Evolutionary conservation across 2,888 invertebrate species (phyloP).

Genomic region (Spodoptera littoralis): DNA sequence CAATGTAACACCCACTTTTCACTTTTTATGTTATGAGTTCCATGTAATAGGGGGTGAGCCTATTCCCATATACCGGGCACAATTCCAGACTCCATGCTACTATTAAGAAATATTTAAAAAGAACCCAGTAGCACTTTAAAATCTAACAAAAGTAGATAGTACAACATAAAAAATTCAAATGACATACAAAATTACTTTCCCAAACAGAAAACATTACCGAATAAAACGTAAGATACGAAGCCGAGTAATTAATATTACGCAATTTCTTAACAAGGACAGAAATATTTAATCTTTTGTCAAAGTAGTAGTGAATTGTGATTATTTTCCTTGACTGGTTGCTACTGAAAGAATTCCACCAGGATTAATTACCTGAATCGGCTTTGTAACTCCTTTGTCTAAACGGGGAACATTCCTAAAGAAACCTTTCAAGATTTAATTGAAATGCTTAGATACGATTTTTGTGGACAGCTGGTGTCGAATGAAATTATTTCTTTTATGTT

Average conservation of each 20-base stretch:
- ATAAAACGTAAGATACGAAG: constrained; percentile 19
- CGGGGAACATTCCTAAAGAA: constrained; percentile 72
- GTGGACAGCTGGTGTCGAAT: constrained; percentile 58
- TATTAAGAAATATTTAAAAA: too few species aligned
- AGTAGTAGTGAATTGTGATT: constrained; percentile 67
- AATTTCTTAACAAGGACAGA: constrained; percentile 54
- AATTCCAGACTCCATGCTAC: too few species aligned
- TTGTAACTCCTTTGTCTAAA: constrained; percentile 78
- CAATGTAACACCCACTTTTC: too few species aligned
- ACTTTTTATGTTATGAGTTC: too few species aligned
- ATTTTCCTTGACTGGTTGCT: constrained; percentile 71
- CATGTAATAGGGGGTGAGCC: too few species aligned
- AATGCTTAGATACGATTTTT: constrained; percentile 73
- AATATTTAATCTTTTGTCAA: constrained; percentile 68
- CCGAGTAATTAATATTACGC: constrained; percentile 43
- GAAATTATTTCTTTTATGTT: constrained; percentile 55
- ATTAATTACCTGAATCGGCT: constrained; percentile 81
- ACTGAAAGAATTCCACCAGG: constrained; percentile 79
- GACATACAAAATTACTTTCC: constrained; percentile 11
- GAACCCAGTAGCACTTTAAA: too few species aligned
- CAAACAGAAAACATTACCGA: constrained; percentile 9
- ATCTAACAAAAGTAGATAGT: too few species aligned
- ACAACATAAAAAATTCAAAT: background rate
- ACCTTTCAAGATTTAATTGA: constrained; percentile 79
- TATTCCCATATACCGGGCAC: too few species aligned